Percentiles rank a stretch among this genome's conserved stretches.
Evolutionary conservation across 1,140 invertebrate species (phyloP).

Genomic region (Drosophila bocki): DNA sequence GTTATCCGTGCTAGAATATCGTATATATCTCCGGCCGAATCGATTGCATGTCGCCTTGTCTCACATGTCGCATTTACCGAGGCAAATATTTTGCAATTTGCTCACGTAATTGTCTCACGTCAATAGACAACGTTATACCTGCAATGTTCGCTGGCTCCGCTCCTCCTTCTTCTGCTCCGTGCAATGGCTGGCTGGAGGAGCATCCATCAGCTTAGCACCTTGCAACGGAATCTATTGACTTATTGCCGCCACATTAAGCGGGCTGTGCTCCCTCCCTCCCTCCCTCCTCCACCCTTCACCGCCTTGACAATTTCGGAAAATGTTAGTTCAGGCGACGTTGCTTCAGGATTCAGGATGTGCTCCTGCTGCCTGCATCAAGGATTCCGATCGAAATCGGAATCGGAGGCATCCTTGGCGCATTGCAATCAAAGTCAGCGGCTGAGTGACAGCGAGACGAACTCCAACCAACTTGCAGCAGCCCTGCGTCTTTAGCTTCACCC

Average conservation of each 20-base stretch:
- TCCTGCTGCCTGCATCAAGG: background rate
- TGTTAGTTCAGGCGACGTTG: constrained; percentile 66
- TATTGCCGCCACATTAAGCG: constrained; percentile 76
- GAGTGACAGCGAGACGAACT: constrained; percentile 73
- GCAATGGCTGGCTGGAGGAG: background rate
- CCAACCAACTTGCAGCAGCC: no score
- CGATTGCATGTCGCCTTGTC: constrained; percentile 15
- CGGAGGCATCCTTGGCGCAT: constrained; percentile 71
- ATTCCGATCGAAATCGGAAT: constrained; percentile 11
- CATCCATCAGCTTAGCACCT: constrained; percentile 49
- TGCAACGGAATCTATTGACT: constrained; percentile 68
- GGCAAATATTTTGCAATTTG: constrained; percentile 60
- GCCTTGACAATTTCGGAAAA: constrained; percentile 26
- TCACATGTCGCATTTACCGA: constrained; percentile 39
- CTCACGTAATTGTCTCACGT: constrained; percentile 63
- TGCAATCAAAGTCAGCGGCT: constrained; percentile 77
- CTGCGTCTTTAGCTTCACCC: background rate
- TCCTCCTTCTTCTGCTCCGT: background rate
- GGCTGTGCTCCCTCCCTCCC: background rate
- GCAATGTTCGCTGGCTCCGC: background rate
- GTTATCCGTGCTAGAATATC: constrained; percentile 9
- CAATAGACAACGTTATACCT: constrained; percentile 46
- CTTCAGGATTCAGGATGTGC: constrained; percentile 8
- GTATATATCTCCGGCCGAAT: background rate
- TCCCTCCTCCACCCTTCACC: background rate